Percentiles rank a stretch among this genome's conserved stretches.
phyloP scores from a whole-genome alignment of 2,797 vertebrate species.

The Macropodus opercularis region DNA sequence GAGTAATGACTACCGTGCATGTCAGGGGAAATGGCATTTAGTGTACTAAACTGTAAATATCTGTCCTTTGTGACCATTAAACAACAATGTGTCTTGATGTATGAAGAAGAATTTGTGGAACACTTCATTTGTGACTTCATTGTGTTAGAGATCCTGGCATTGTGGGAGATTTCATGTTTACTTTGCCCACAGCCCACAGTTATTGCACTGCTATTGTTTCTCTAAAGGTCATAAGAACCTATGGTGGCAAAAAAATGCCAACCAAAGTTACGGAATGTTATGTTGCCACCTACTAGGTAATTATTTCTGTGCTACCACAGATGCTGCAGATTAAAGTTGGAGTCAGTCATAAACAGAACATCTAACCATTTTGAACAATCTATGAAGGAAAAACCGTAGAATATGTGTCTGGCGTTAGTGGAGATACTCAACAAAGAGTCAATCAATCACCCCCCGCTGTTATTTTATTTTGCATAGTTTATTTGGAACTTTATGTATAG shows the following conservation, averaged over 20 bases:
- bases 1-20: slow-evolving; percentile 27
- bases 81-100: slow-evolving; percentile 65
- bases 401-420: too few relatives aligned
- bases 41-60: slow-evolving; percentile 64
- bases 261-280: slow-evolving; percentile 23
- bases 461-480: too few relatives aligned
- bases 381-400: too few relatives aligned
- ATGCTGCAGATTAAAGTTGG: slow-evolving; percentile 41
- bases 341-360: slow-evolving; percentile 43
- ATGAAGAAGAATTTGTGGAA: slow-evolving; percentile 72
- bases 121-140: slow-evolving; percentile 74
- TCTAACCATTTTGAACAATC: too few relatives aligned
- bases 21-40: slow-evolving; percentile 64
- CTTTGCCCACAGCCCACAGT: slow-evolving; percentile 64
- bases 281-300: slow-evolving; percentile 38
- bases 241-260: slow-evolving; percentile 46
- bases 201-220: slow-evolving; percentile 62
- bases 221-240: slow-evolving; percentile 61
- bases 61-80: slow-evolving; percentile 62
- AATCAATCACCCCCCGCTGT: too few relatives aligned
- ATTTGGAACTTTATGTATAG: too few relatives aligned
- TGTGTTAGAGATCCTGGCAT: slow-evolving; percentile 80
- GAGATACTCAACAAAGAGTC: too few relatives aligned
- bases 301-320: slow-evolving; percentile 38
- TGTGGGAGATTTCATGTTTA: slow-evolving; percentile 70